Conservation (phyloP, 2,113 vertebrate genomes). For the Cromileptes altivelis region DNA sequence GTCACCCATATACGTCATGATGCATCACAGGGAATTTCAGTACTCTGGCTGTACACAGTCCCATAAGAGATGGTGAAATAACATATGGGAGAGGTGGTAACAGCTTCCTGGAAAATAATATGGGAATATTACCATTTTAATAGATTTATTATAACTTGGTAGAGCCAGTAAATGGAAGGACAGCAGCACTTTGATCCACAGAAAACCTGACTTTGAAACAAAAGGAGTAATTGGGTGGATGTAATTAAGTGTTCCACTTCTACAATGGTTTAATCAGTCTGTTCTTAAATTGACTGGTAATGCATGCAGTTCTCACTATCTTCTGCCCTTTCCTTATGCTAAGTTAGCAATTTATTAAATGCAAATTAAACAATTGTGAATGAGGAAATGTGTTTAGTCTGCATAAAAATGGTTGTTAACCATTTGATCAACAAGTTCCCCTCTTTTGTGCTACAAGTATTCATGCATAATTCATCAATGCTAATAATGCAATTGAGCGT, state of each 20-base stretch:
- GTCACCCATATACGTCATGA: constrained; percentile 61
- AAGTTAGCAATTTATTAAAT: constrained; percentile 74
- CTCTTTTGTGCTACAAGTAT: constrained; percentile 46
- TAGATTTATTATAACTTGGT: constrained; percentile 45
- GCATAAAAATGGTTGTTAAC: constrained; percentile 65
- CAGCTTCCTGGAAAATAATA: constrained; percentile 10
- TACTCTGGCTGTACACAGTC: constrained; percentile 12
- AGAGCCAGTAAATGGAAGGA: constrained; percentile 23
- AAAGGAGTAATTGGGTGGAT: constrained; percentile 66
- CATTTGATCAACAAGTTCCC: constrained; percentile 63
- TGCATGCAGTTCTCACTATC: constrained; percentile 21
- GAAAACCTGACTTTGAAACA: constrained; percentile 50
- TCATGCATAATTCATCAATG: constrained; percentile 68
- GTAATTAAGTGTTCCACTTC: constrained; percentile 65
- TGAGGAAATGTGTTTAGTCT: constrained; percentile 65
- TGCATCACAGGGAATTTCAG: constrained; percentile 58
- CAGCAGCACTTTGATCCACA: constrained; percentile 35
- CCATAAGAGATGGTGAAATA: constrained; percentile 39
- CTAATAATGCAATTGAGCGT: constrained; percentile 60
- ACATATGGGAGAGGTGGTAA: constrained; percentile 18
- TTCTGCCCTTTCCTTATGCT: constrained; percentile 73
- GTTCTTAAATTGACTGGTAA: constrained; percentile 50
- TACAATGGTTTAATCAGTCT: constrained; percentile 66
- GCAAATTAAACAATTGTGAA: constrained; percentile 71
- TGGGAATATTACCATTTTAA: constrained; percentile 53